Evolutionary conservation across 92 coral and sea anemone species (phyloP).

Genomic region (Parazoanthus darwini): DNA sequence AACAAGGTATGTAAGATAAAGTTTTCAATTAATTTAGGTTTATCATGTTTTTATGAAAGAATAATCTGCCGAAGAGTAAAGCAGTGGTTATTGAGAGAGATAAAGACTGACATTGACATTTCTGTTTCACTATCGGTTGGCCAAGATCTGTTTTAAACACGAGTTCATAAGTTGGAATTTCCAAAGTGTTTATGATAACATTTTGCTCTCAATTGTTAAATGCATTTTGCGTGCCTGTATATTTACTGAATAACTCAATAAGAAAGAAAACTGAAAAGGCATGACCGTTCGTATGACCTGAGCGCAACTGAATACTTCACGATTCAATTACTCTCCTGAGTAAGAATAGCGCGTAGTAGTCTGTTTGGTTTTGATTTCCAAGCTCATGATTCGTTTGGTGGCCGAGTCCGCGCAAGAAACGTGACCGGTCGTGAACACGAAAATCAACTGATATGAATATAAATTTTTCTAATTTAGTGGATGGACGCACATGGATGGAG

Average conservation of each 20-base stretch:
- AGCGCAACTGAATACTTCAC: no score
- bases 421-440: not conserved
- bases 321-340: no score
- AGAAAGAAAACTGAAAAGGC: no score
- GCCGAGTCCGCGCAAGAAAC: not conserved
- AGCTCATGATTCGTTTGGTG: not conserved
- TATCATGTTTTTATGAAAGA: not conserved
- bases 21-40: not conserved
- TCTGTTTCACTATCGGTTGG: not conserved
- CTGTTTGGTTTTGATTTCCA: not conserved
- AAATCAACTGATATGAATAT: not conserved
- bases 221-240: not conserved
- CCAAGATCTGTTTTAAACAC: not conserved
- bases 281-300: not conserved
- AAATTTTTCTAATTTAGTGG: no score
- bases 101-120: no score
- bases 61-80: not conserved
- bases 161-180: not conserved
- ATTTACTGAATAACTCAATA: no score
- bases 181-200: not conserved
- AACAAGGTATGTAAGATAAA: not conserved
- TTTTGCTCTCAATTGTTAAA: not conserved
- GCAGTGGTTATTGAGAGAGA: not conserved
- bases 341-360: no score
- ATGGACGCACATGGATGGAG: no score